These are phyloP conservation scores for Phyllopteryx taeniolatus DNA, from an alignment of 2,113 vertebrate genomes.

Conservation along the genomic window DNA sequence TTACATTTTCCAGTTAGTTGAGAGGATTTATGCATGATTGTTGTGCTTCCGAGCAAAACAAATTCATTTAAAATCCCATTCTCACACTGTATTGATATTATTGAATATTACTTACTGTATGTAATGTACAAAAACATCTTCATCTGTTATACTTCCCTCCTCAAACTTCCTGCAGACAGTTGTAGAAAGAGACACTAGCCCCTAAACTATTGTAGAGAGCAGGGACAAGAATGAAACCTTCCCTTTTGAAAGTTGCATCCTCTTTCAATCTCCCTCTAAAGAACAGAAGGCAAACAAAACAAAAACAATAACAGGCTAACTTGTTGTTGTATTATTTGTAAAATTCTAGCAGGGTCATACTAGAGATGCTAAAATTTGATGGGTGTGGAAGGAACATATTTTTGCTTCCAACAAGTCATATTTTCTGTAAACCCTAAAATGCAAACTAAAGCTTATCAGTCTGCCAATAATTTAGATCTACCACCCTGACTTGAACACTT, in stretches of 20 bases:
- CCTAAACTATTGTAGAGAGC: too few species aligned
- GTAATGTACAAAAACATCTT: constrained; percentile 30
- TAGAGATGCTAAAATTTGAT: background rate
- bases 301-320: constrained; percentile 9
- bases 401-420: background rate
- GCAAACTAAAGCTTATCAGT: background rate
- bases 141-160: constrained; percentile 41
- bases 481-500: background rate
- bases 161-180: background rate
- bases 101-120: constrained; percentile 6
- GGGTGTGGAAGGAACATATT: too few species aligned
- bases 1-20: constrained; percentile 27
- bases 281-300: background rate
- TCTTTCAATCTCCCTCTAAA: constrained; percentile 19
- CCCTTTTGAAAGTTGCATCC: constrained; percentile 33
- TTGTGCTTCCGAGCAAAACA: background rate
- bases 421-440: background rate
- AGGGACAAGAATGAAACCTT: background rate
- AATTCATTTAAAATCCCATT: background rate
- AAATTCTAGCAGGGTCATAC: constrained; percentile 12
- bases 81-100: background rate
- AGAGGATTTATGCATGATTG: background rate
- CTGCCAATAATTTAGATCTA: background rate
- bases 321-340: constrained; percentile 14
- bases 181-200: too few species aligned